These are phyloP conservation scores for Drosophila arawakana DNA, from an alignment of 1,140 invertebrate species.

Conservation along the genomic window DNA sequence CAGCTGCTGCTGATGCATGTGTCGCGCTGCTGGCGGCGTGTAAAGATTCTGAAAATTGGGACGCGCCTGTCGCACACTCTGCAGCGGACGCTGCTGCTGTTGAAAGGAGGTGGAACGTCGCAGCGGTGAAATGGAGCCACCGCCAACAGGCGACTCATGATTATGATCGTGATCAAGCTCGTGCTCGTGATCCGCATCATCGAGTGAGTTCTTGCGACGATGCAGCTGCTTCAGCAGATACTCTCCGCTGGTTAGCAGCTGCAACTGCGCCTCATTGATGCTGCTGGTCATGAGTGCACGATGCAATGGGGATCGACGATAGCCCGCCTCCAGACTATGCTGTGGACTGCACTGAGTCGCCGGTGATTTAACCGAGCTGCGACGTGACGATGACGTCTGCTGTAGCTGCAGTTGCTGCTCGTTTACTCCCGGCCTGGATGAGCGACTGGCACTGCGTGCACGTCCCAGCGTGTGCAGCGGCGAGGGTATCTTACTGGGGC, in stretches of 20 bases:
- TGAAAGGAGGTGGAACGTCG: slow-evolving; percentile 82
- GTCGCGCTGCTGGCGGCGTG: slow-evolving; percentile 76
- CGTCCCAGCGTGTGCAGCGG: slow-evolving; percentile 86
- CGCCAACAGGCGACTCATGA: slow-evolving; percentile 40
- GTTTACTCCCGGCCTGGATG: slow-evolving; percentile 62
- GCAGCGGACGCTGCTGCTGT: slow-evolving; percentile 50
- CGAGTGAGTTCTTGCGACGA: slow-evolving; percentile 85
- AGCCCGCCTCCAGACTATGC: slow-evolving; percentile 74
- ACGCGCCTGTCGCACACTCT: slow-evolving; percentile 62
- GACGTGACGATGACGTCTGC: slow-evolving; percentile 85
- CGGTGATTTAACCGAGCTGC: slow-evolving; percentile 80
- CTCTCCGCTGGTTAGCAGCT: slow-evolving; percentile 78
- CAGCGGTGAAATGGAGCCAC: slow-evolving; percentile 68
- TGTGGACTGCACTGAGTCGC: slow-evolving; percentile 73
- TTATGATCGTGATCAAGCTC: slow-evolving; percentile 20
- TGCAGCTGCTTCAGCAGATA: slow-evolving; percentile 80
- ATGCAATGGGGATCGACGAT: slow-evolving; percentile 71
- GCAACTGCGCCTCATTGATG: slow-evolving; percentile 79
- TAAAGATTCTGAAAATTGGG: slow-evolving; percentile 80
- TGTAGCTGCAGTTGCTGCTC: slow-evolving; percentile 83
- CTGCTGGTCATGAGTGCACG: slow-evolving; percentile 81
- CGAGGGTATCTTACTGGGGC: slow-evolving; percentile 87
- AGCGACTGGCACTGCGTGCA: slow-evolving; percentile 85
- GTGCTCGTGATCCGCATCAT: slow-evolving; percentile 74
- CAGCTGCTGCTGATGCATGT: slow-evolving; percentile 57